Conservation (phyloP, 2,113 vertebrate species). For the Ceuthmochares aereus region DNA sequence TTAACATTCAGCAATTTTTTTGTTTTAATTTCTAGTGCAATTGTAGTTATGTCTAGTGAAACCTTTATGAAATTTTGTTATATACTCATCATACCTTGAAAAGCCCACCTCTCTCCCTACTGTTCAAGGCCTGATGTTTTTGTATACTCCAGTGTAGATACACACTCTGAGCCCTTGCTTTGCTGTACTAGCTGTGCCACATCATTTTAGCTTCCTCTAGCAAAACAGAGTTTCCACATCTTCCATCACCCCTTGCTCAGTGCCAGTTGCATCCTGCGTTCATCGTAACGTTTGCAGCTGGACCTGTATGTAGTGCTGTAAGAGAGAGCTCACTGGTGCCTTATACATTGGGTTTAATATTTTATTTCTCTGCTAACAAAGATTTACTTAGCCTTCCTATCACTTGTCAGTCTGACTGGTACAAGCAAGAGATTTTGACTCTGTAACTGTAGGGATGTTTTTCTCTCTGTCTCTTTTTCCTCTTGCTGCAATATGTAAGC, state of each 20-base stretch:
- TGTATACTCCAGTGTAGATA: not conserved
- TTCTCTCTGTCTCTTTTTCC: not conserved
- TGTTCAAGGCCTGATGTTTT: not conserved
- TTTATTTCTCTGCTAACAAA: not conserved
- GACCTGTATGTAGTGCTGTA: not conserved
- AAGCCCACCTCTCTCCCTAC: not conserved
- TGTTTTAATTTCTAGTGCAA: not conserved
- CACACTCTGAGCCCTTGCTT: not conserved
- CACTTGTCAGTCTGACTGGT: not conserved
- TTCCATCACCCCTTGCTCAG: not conserved
- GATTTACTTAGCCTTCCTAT: not conserved
- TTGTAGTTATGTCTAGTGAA: not conserved
- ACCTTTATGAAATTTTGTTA: not conserved
- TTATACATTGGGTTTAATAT: not conserved
- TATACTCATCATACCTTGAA: not conserved
- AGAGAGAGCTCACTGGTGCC: not conserved
- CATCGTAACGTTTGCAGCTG: not conserved
- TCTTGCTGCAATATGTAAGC: not conserved
- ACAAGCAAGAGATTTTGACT: not conserved
- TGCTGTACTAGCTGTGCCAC: accelerated
- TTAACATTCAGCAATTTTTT: not conserved
- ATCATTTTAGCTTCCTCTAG: not conserved
- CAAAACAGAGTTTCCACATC: not conserved
- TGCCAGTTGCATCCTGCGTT: not conserved
- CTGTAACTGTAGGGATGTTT: not conserved